Conservation (phyloP, 2,113 vertebrate species). For the Electrona antarctica region DNA sequence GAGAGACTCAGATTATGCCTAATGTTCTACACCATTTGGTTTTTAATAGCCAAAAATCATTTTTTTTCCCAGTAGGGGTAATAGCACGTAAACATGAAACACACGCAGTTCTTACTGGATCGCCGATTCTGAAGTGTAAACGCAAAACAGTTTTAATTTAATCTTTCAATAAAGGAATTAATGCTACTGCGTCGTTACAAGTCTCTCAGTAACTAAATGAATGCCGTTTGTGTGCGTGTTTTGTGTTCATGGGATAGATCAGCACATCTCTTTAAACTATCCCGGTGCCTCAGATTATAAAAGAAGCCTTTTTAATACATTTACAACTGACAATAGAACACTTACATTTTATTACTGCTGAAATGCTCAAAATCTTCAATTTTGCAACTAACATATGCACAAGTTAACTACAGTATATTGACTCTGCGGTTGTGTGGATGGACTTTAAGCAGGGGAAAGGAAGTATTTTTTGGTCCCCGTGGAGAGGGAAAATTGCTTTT, state of each 20-base stretch:
- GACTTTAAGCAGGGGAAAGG: background rate
- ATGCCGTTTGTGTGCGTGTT: slow-evolving; percentile 19
- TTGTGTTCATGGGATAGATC: slow-evolving; percentile 34
- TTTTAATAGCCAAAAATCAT: no score
- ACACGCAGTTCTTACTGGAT: slow-evolving; percentile 69
- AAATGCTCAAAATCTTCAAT: slow-evolving; percentile 7
- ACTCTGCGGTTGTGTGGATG: background rate
- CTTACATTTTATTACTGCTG: slow-evolving; percentile 46
- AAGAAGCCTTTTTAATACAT: slow-evolving; percentile 46
- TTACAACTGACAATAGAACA: slow-evolving; percentile 34
- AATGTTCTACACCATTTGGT: no score
- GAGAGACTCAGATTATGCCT: no score
- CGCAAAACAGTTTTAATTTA: slow-evolving; percentile 85
- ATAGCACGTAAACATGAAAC: background rate
- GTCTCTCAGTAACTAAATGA: background rate
- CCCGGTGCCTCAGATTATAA: slow-evolving; percentile 45
- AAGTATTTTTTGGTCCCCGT: no score
- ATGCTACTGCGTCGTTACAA: slow-evolving; percentile 8
- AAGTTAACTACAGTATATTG: background rate
- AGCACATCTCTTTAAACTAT: slow-evolving; percentile 53
- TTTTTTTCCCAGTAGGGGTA: no score
- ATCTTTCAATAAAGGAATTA: slow-evolving; percentile 77
- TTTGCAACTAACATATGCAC: background rate
- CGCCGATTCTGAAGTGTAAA: slow-evolving; percentile 81
- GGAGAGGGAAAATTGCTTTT: no score